Conservation (phyloP, 2,797 vertebrate species). For the Lophotriccus pileatus region DNA sequence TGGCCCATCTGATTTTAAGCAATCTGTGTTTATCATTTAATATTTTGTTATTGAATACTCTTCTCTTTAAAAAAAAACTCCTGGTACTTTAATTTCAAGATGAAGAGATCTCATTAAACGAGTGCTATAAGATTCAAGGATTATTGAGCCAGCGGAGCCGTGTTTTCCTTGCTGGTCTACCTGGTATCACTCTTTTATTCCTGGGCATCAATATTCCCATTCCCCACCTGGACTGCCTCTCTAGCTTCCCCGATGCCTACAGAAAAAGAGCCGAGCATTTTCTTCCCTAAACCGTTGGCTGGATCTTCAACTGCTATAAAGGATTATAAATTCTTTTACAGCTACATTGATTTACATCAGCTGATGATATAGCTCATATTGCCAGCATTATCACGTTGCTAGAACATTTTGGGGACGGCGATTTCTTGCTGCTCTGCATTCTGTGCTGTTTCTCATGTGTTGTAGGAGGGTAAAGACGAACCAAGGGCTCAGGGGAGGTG, state of each 20-base stretch:
- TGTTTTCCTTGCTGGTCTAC: constrained; percentile 46
- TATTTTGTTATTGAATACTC: constrained; percentile 85
- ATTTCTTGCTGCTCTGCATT: constrained; percentile 61
- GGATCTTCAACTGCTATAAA: constrained; percentile 22
- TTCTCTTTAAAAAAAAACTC: constrained; percentile 72
- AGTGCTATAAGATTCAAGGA: constrained; percentile 69
- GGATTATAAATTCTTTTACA: constrained; percentile 55
- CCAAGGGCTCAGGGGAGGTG: constrained; percentile 50
- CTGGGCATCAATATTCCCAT: not conserved
- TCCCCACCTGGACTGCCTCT: not conserved
- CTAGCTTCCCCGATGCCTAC: not conserved
- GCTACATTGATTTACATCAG: constrained; percentile 61
- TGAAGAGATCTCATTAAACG: constrained; percentile 81
- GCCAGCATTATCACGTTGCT: constrained; percentile 66
- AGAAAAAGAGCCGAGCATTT: not conserved
- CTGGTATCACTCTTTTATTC: not conserved
- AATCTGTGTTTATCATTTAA: constrained; percentile 87
- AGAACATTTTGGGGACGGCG: constrained; percentile 51
- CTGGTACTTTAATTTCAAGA: constrained; percentile 82
- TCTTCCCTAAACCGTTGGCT: not conserved
- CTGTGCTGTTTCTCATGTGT: constrained; percentile 58
- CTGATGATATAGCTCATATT: constrained; percentile 69
- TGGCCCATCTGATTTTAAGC: constrained; percentile 85
- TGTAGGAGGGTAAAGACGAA: constrained; percentile 57
- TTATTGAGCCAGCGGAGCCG: constrained; percentile 55